Percentiles rank a stretch among this genome's conserved stretches.
Conservation (phyloP, 1,140 invertebrate species). For the Drosophila lowei region DNA sequence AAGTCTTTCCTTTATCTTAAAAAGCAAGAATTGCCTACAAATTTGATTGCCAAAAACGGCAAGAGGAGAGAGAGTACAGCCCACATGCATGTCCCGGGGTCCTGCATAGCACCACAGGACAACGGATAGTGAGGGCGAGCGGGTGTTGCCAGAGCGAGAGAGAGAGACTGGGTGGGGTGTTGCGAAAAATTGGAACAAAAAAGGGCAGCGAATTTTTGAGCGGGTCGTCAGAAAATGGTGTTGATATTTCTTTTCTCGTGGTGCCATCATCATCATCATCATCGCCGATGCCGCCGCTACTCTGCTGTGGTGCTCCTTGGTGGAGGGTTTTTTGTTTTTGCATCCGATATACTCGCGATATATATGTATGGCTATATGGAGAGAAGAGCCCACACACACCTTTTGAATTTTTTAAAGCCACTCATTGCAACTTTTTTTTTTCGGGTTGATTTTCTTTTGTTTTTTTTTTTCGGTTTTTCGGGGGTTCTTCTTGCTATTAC, state of each 20-base stretch:
- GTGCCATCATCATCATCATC: constrained; percentile 32
- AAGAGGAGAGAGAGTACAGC: too few relatives aligned
- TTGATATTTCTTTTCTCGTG: constrained; percentile 60
- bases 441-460: constrained; percentile 11
- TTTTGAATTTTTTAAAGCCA: not conserved
- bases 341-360: too few relatives aligned
- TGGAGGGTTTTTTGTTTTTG: constrained; percentile 35
- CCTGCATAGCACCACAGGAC: too few relatives aligned
- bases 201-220: constrained; percentile 40
- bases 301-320: constrained; percentile 9
- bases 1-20: too few relatives aligned
- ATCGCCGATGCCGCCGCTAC: constrained; percentile 5
- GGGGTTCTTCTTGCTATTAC: too few relatives aligned
- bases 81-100: too few relatives aligned
- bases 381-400: too few relatives aligned
- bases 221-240: constrained; percentile 28
- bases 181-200: constrained; percentile 71
- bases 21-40: too few relatives aligned
- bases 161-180: not conserved
- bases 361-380: too few relatives aligned
- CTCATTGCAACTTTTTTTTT: constrained; percentile 1
- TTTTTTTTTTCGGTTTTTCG: constrained; percentile 57
- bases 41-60: too few relatives aligned
- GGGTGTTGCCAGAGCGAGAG: too few relatives aligned
- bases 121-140: too few relatives aligned